phyloP scores from a whole-genome alignment of 2,888 invertebrate genomes.

The Sminthurinus aureus region DNA sequence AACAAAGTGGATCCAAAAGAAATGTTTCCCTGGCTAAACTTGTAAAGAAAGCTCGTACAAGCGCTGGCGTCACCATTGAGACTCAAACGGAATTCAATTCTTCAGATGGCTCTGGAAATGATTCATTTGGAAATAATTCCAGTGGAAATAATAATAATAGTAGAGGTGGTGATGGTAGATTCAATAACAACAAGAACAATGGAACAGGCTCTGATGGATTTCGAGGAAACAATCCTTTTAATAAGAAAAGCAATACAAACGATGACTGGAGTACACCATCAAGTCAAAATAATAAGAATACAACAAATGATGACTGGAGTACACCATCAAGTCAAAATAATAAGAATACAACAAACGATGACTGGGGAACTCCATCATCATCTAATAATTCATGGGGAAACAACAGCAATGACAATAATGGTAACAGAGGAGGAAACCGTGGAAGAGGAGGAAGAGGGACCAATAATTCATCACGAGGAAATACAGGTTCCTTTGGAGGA shows the following conservation, averaged over 20 bases:
- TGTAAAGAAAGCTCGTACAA: not conserved
- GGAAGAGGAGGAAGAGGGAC: not conserved
- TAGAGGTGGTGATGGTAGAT: not conserved
- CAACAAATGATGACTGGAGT: constrained; percentile 8
- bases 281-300: not conserved
- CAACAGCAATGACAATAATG: too few species aligned
- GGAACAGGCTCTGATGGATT: not conserved
- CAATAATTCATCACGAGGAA: too few species aligned
- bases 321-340: not conserved
- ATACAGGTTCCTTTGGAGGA: too few species aligned
- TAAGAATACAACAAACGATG: too few species aligned
- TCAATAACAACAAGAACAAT: not conserved
- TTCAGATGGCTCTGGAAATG: not conserved
- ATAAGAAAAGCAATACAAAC: too few species aligned
- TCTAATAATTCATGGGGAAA: too few species aligned
- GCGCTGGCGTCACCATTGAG: not conserved
- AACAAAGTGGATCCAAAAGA: not conserved
- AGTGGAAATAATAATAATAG: constrained; percentile 3
- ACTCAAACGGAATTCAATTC: not conserved
- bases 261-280: not conserved
- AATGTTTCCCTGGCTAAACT: not conserved
- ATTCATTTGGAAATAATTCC: not conserved
- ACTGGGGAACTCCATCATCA: not conserved
- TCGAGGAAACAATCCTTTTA: not conserved
- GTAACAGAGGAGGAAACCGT: not conserved